These are phyloP conservation scores for Chlorocebus sabaeus DNA, from an alignment of 2,113 vertebrate genomes.

Conservation along the genomic window DNA sequence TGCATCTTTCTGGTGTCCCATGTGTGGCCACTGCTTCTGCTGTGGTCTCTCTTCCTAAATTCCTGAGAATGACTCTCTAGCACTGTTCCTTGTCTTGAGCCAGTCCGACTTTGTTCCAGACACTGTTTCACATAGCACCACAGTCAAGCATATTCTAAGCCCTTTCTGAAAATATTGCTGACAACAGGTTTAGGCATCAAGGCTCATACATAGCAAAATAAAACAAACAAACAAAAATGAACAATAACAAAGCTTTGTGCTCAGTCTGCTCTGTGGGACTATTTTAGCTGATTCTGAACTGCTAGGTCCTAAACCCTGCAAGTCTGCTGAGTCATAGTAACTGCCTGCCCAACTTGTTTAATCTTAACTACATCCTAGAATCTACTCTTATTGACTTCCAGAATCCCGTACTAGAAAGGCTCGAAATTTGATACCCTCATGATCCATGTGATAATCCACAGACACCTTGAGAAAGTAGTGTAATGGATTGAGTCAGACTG, in stretches of 20 bases:
- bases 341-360: neutral
- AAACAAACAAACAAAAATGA: neutral
- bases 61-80: neutral
- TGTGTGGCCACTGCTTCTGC: neutral
- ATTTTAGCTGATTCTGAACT: neutral
- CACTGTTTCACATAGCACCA: neutral
- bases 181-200: neutral
- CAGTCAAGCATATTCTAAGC: neutral
- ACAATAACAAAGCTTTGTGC: neutral
- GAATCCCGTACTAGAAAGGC: no score
- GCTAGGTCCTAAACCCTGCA: neutral
- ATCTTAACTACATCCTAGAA: neutral
- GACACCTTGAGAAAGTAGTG: neutral
- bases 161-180: neutral
- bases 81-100: neutral
- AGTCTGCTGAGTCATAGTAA: neutral
- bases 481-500: neutral
- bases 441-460: neutral
- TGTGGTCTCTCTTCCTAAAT: neutral
- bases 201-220: neutral
- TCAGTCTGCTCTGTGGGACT: neutral
- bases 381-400: neutral
- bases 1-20: neutral
- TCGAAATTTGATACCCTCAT: neutral
- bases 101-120: neutral